Base-by-base conservation (phyloP, 1,140 invertebrate species). In the Colletes gigas region DNA sequence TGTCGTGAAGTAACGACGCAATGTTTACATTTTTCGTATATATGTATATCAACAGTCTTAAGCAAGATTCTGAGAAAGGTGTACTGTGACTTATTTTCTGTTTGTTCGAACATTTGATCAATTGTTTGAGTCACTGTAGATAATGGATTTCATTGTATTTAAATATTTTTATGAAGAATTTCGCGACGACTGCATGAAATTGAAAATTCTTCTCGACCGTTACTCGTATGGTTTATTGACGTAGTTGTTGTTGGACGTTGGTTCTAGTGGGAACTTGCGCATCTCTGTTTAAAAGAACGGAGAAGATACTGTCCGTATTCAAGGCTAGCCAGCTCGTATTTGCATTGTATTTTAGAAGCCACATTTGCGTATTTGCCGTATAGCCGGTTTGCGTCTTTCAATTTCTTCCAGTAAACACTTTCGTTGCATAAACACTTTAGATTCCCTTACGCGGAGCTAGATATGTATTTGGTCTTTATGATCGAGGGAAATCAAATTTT, bases 301-400 rank as follows among this genome's bases (percentile, higher is more conserved):
- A 50, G 62, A 72, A 76, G 73, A 62, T 54, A 39, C n/a, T 66
- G 77, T 79, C 41, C 63, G 41, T 8, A 41, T 70, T 82, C 86
- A 88, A 91, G 88, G 86, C 52, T 83, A 84, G 68, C 85, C 80
- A 78, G 78, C 78, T 86, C 62, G 67, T 90, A 88, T 88, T 89
- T 90, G 76, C 83, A 90, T 89, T 88, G 83, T 87, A 72, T 89
- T 91, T 89, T 86, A 89, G 88, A 86, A 86, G 57, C 69, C 66
- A 30, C 73, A 39, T 78, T 79, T 71, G 72, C 69, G 39, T 68
- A 65, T 63, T 76, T 74, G 75, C 39, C 52, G 65, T 44, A 63
- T 47, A 21, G 50, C 52, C 59, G 50, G 57, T 74, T 70, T 30
- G 30, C 1, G 30, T 30, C n/a, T 12, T 59, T 71, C 65, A 19